Evolutionary conservation across 2,113 vertebrate genomes (phyloP), one percentile per base, ranked within the genome.

Genomic region (Salvelinus sp.): DNA sequence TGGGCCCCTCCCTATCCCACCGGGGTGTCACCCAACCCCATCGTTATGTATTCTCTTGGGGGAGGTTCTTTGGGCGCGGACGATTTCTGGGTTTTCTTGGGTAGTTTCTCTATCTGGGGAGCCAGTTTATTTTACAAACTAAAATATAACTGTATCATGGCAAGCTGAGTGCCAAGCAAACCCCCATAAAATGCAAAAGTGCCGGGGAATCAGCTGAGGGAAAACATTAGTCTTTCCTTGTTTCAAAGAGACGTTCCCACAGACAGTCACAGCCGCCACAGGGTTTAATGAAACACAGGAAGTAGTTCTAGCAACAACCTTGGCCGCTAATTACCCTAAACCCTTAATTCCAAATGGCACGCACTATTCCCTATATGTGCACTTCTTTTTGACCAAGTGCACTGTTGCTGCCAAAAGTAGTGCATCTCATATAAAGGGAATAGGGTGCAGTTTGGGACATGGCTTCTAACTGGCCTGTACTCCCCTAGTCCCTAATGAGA

Each of bases 71-170:
- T n/a, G n/a, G n/a, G n/a, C n/a, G n/a, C n/a, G n/a, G n/a, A n/a
- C n/a, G n/a, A n/a, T n/a, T 38, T 38, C 33, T 7, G 33, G 6
- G 33, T 88, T 91, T 88, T 83, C 85, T 91, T 90, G 83, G 86
- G 83, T 89, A 86, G 87, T 88, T 93, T 90, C 82, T 89, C 91
- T 86, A n/a, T n/a, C n/a, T n/a, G n/a, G n/a, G 83, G 88, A 88
- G 85, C 82, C 62, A 73, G 83, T 84, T 85, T 85, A 87, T 92
- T 92, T 90, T 87, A 88, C 79, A 89, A n/a, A n/a, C 78, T 86
- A 88, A 91, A 92, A 92, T 86, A 91, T n/a, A 92, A 93, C 86
- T 84, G 91, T 92, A 84, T 92, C 85, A 89, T 76, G 90, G 80
- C 81, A 87, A 85, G n/a, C 78, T 83, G n/a, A 75, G 82, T 77